Base-by-base conservation (phyloP, 2,113 vertebrate species). In the Nipponia nippon region DNA sequence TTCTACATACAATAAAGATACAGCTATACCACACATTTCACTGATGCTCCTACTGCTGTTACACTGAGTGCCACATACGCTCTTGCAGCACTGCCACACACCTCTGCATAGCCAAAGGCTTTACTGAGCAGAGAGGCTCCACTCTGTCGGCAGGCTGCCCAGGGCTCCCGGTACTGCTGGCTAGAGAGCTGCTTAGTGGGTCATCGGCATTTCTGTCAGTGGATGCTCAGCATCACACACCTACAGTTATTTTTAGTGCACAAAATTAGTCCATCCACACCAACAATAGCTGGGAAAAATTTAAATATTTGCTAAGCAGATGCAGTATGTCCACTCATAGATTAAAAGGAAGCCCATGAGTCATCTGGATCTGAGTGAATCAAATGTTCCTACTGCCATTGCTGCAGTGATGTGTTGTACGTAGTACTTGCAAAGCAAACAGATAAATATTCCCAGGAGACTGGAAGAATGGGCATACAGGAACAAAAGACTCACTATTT, bases 311-410 rank as follows among this genome's bases (percentile, higher is more conserved):
- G 21, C 70, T 85, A 75, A 85, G 58, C 34, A 94, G 66, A 88
- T 63, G 44, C 13, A 77, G 20, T 13, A 49, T 55, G 23, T 47
- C 78, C 84, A 72, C 36, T 29, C 78, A 36, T 3, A 49, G 15
- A 85, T 44, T 49, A 44, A 83, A 67, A 73, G 56, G 67, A 91
- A 94, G 90, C 46, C 80, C 62, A 46, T 94, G 88, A 96, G 87
- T 96, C 91, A 96, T 73, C 79, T 36, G 5, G 58, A 83, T 65
- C 21, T 0, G 0, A 90, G 71, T 77, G 78, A 92, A 91, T 84
- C 87, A 88, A 80, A 83, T 66, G 58, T 90, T 94, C 59, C 46
- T 78, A 82, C 69, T 17, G 76, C 46, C 52, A 75, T 16, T 75
- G 53, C 47, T 82, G 55, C 83, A 63, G 26, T 71, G 65, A 81